Conservation (phyloP, 2,797 vertebrate species). For the Neopelma chrysocephalum region DNA sequence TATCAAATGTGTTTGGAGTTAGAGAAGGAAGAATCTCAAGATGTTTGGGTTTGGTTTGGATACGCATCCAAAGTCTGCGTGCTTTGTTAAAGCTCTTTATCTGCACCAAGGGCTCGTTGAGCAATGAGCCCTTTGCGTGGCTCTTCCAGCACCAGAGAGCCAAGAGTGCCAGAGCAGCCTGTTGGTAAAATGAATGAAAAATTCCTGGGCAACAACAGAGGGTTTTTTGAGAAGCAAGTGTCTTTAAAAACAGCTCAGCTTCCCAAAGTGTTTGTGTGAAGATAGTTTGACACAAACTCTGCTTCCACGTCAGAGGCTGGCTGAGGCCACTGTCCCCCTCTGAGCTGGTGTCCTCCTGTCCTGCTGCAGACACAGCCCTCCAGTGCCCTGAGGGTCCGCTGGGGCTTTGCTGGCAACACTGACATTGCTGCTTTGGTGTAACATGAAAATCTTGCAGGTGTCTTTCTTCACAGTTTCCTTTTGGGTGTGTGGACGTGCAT, state of each 20-base stretch:
- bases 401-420: neutral
- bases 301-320: neutral
- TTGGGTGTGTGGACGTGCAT: neutral
- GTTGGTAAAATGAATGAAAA: neutral
- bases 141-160: neutral
- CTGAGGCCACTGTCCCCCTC: neutral
- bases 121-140: neutral
- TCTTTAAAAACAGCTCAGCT: neutral
- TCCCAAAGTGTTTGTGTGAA: neutral
- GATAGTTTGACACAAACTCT: rapidly evolving
- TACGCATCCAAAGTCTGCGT: neutral
- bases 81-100: neutral
- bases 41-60: slow-evolving; percentile 61
- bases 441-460: rapidly evolving
- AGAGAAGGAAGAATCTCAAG: slow-evolving; percentile 43
- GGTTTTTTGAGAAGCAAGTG: too few species aligned
- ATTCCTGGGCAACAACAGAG: neutral
- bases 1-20: slow-evolving; percentile 64
- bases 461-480: neutral
- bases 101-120: neutral
- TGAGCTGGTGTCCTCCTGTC: neutral
- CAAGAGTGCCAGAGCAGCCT: neutral
- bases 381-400: neutral
- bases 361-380: neutral
- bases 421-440: neutral